These are phyloP conservation scores for Ormyrus labotus DNA, from an alignment of 2,888 invertebrate species.

Conservation along the genomic window DNA sequence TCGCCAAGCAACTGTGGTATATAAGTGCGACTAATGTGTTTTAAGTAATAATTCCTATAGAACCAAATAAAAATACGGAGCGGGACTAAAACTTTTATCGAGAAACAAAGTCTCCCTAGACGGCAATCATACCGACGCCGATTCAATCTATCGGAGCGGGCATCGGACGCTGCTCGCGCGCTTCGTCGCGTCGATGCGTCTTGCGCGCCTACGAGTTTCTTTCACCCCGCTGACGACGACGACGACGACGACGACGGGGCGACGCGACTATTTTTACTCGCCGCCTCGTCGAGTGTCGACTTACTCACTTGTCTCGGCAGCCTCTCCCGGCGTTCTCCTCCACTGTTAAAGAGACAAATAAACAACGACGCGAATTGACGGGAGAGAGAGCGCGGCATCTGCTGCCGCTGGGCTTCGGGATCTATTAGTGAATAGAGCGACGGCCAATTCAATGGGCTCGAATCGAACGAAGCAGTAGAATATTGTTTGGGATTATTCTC, in stretches of 20 bases:
- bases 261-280: conserved; percentile 55
- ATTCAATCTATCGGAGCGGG: not conserved
- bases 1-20: too few species aligned
- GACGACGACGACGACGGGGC: not conserved
- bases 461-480: too few species aligned
- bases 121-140: too few species aligned
- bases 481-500: too few species aligned
- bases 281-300: conserved; percentile 11
- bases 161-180: not conserved
- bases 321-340: not conserved
- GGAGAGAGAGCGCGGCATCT: not conserved
- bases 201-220: not conserved
- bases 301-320: not conserved
- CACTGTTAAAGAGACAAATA: conserved; percentile 2
- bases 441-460: too few species aligned
- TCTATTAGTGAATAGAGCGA: too few species aligned
- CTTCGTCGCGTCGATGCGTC: not conserved
- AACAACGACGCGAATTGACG: conserved; percentile 35
- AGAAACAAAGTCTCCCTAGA: too few species aligned
- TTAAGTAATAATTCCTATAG: too few species aligned
- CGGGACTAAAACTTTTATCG: too few species aligned
- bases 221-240: conserved; percentile 32
- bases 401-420: too few species aligned
- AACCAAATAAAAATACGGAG: too few species aligned
- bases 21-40: too few species aligned